Base-by-base conservation (phyloP, 2,888 invertebrate species). In the Cosmia pyralina region DNA sequence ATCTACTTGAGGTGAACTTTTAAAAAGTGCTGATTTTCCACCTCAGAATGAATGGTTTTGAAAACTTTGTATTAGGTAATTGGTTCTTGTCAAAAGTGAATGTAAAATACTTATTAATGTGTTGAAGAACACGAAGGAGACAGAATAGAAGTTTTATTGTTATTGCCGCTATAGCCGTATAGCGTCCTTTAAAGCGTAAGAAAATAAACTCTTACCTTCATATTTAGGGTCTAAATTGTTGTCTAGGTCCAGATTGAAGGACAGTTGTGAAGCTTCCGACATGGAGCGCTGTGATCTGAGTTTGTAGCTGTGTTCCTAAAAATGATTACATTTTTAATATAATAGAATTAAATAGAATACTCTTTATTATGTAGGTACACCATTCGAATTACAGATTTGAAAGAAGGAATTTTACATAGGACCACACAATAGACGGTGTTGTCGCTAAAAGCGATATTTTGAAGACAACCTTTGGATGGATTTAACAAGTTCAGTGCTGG, bases 201-300 rank as follows among this genome's bases (percentile, higher is more conserved):
- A 3, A 38, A 38, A 38, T 5, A 38, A 38, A 38, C 4, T 15
- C 80, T 82, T 81, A 95, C 95, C 95, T 92, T 95, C 94, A 75
- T 95, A 95, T 80, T 87, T 90, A 0, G 95, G 95, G 4, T 90
- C 90, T 63, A 93, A 76, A 68, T 93, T 91, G 69, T 91, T 94
- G 64, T 96, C 96, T 28, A 93, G 65, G 52, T 96, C 95, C 77
- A 95, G 72, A 69, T 95, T 96, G 86, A 95, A 95, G 0, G 96
- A 96, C 0, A 95, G 74, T 62, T 96, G 95, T 0, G 96, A 96
- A 0, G 93, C 94, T 55, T 93, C 93, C 0, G 96, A 96, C 95
- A 96, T 95, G 0, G 96, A 95, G 0, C 95, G 74, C 53, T 96
- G 95, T 0, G 94, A 93, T 0, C 95, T 88, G 0, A 95, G 84